phyloP scores from a whole-genome alignment of 2,113 vertebrate species.

The Cyprinodon brontotheroides region DNA sequence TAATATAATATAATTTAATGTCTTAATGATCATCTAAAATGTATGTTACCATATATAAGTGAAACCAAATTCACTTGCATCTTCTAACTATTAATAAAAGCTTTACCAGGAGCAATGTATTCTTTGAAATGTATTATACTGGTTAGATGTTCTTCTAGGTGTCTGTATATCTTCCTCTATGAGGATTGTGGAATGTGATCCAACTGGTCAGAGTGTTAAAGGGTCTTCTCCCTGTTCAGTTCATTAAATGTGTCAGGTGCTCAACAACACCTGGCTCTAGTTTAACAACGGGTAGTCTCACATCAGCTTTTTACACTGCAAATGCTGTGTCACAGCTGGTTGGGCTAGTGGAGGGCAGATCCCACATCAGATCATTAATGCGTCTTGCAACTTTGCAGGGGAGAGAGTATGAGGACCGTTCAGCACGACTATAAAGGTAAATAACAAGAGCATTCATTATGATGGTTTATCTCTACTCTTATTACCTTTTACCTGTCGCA shows the following conservation, averaged over 20 bases:
- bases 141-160: conserved; percentile 12
- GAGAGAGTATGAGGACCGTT: background rate
- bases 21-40: background rate
- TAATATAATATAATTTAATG: background rate
- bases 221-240: conserved; percentile 56
- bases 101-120: conserved; percentile 1
- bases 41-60: too few species aligned
- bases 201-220: conserved; percentile 45
- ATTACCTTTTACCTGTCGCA: conserved; percentile 4
- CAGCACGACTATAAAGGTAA: conserved; percentile 1
- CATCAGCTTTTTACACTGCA: conserved; percentile 63
- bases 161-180: conserved; percentile 3
- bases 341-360: conserved; percentile 67
- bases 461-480: background rate
- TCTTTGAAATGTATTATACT: background rate
- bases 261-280: conserved; percentile 59
- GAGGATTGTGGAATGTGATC: conserved; percentile 20
- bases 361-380: conserved; percentile 69
- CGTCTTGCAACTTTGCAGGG: conserved; percentile 37
- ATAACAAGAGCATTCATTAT: background rate
- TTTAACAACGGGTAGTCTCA: conserved; percentile 57
- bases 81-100: background rate
- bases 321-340: conserved; percentile 67
- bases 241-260: conserved; percentile 69
- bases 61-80: too few species aligned